phyloP scores from a whole-genome alignment of 2,888 invertebrate genomes.

The Nemotelus nigrinus region DNA sequence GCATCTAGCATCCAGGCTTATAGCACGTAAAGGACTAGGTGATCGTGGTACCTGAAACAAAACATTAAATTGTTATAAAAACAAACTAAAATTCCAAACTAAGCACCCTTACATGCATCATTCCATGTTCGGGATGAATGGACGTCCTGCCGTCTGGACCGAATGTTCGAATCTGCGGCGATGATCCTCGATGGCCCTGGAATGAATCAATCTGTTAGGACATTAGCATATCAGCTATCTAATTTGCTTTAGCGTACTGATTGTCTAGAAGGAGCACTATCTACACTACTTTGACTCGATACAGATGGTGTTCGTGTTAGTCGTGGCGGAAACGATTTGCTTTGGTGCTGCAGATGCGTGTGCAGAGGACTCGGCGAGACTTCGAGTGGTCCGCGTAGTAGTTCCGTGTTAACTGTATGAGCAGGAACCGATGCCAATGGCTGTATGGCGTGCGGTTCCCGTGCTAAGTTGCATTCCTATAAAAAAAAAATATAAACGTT shows the following conservation, averaged over 20 bases:
- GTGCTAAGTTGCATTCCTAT: conserved; percentile 74
- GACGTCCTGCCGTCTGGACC: conserved; percentile 81
- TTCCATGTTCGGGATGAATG: conserved; percentile 59
- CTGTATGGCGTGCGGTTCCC: conserved; percentile 73
- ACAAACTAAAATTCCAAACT: background rate
- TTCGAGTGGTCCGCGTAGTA: conserved; percentile 68
- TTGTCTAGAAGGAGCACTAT: conserved; percentile 75
- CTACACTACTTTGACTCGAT: conserved; percentile 84
- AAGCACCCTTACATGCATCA: conserved; percentile 51
- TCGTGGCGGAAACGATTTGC: conserved; percentile 73
- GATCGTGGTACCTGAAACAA: conserved; percentile 69
- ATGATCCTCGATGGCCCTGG: conserved; percentile 81
- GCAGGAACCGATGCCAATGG: conserved; percentile 67
- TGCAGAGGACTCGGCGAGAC: conserved; percentile 68
- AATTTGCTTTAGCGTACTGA: conserved; percentile 57
- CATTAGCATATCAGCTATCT: background rate
- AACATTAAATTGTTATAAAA: background rate
- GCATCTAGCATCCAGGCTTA: conserved; percentile 79
- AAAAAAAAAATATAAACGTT: conserved; percentile 44
- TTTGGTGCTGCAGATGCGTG: conserved; percentile 75
- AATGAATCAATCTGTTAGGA: conserved; percentile 19
- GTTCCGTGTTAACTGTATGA: conserved; percentile 59
- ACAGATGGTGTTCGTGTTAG: conserved; percentile 82
- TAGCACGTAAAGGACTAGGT: conserved; percentile 81
- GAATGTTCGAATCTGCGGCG: conserved; percentile 84